Conservation (phyloP, 2,797 vertebrate genomes). For the Tragelaphus oryx region DNA sequence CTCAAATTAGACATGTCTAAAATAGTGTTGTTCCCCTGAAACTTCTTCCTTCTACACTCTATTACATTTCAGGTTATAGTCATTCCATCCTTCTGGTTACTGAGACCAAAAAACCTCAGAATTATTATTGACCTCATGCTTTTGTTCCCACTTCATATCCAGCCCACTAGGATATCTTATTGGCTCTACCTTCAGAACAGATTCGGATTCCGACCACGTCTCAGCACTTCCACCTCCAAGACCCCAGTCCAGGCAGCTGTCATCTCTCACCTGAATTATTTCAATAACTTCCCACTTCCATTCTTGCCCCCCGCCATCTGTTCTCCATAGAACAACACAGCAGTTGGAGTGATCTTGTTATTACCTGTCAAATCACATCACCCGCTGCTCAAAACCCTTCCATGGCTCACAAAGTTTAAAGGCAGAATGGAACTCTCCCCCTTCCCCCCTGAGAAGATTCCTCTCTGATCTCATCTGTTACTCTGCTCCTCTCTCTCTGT, state of each 20-base stretch:
- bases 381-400: background rate
- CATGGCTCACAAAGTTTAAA: background rate
- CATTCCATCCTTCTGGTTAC: background rate
- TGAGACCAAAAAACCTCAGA: background rate
- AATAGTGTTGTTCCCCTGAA: background rate
- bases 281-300: background rate
- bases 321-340: background rate
- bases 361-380: background rate
- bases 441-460: background rate
- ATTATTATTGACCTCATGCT: background rate
- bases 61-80: background rate
- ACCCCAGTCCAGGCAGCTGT: background rate
- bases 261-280: background rate
- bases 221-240: background rate
- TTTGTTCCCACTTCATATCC: background rate
- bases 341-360: background rate
- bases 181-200: background rate
- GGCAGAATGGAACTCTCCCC: background rate
- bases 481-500: background rate
- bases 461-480: background rate
- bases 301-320: background rate
- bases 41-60: background rate
- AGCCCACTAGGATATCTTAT: background rate
- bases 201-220: background rate
- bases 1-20: background rate